These are phyloP conservation scores for Elysia crispata DNA, from an alignment of 2,888 invertebrate species.

Conservation along the genomic window DNA sequence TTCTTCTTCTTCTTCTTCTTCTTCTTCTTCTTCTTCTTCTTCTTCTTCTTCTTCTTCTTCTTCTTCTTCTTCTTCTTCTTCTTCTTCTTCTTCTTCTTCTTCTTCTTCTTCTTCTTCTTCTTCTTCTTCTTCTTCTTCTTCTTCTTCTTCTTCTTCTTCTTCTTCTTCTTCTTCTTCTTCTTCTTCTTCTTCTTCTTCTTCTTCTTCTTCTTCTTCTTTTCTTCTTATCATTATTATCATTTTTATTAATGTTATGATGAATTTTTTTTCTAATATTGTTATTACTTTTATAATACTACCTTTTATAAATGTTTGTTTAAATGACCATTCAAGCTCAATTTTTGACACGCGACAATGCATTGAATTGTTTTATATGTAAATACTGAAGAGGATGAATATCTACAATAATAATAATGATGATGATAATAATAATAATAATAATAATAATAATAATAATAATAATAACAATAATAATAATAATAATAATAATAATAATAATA, in stretches of 20 bases:
- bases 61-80: background rate
- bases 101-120: background rate
- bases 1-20: background rate
- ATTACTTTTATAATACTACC: too few species aligned
- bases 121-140: background rate
- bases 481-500: too few species aligned
- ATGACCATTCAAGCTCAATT: too few species aligned
- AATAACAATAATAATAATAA: too few species aligned
- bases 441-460: too few species aligned
- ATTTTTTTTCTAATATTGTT: background rate
- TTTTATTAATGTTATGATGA: background rate
- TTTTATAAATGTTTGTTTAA: too few species aligned
- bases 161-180: background rate
- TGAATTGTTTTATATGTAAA: too few species aligned
- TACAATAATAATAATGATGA: too few species aligned
- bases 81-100: background rate
- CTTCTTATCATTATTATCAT: background rate
- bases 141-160: constrained; percentile 9
- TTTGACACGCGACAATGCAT: too few species aligned
- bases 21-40: background rate
- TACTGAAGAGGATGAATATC: too few species aligned
- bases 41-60: background rate
- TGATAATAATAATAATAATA: too few species aligned
- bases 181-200: background rate
- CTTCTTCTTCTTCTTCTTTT: background rate